Evolutionary conservation across 2,888 invertebrate genomes (phyloP), one percentile per base, ranked within the genome.

Genomic region (Liopterus haemorrhoidalis): DNA sequence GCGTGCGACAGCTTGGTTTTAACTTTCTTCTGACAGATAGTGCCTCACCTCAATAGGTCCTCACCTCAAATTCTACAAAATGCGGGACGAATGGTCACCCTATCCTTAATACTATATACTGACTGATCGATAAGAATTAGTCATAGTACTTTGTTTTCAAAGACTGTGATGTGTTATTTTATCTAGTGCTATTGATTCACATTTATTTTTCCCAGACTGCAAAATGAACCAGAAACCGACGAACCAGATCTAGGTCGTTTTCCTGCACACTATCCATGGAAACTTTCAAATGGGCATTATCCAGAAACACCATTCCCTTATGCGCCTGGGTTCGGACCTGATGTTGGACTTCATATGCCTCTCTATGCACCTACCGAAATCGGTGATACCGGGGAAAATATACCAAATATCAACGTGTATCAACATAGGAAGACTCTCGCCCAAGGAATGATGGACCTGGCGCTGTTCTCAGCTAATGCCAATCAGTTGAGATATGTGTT

Each of bases 371-470:
- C 42, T 9, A 22, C 48, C 21, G 39, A 55, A 49, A 41, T 55
- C 33, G 46, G 57, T 54, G 54, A 56, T 8, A 46, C 43, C 16
- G 42, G 51, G 4, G 46, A 57, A 44, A 65, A 69, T 6, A 69
- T 76, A 32, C 82, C 85, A 2, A 86, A 90, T 63, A 76, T 88
- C 18, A 91, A 91, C 69, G 78, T 85, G 2, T 92, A 91, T 66
- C 88, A 90, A 57, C 88, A 90, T 54, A 90, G 89, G 65, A 92
- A 92, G 65, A 90, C 88, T 11, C 70, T 91, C 20, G 90, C 91
- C 0, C 90, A 91, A 60, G 91, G 91, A 4, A 90, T 91, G 90
- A 88, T 91, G 87, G 91, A 91, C 65, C 70, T 92, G 52, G 91
- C 91, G 0, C 69, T 92, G 19, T 75, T 92, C 30, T 88, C 89